phyloP scores from a whole-genome alignment of 2,888 invertebrate genomes.

The Leptinotarsa tumamoca region DNA sequence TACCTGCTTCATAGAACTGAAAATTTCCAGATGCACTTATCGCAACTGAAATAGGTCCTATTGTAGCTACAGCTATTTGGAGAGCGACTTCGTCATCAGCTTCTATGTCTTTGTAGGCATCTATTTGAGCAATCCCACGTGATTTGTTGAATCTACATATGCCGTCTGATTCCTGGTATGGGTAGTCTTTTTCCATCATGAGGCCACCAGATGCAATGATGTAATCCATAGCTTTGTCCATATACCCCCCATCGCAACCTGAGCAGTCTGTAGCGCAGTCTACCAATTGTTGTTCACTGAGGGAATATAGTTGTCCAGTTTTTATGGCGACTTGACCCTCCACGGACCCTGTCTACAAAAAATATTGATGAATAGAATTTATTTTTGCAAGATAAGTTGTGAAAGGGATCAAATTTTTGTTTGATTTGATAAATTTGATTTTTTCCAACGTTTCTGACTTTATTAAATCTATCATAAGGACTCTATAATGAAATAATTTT shows the following conservation, averaged over 20 bases:
- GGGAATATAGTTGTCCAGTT: constrained; percentile 79
- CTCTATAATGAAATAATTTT: too few relatives aligned
- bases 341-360: constrained; percentile 84
- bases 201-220: constrained; percentile 80
- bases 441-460: too few relatives aligned
- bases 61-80: constrained; percentile 42
- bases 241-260: constrained; percentile 87
- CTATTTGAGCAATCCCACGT: constrained; percentile 81
- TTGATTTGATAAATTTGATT: too few relatives aligned
- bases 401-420: too few relatives aligned
- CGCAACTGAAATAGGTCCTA: constrained; percentile 46
- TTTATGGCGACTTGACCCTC: constrained; percentile 91
- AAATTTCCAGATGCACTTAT: background rate
- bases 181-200: constrained; percentile 88
- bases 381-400: too few relatives aligned
- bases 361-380: background rate
- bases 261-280: constrained; percentile 87
- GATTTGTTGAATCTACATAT: constrained; percentile 77
- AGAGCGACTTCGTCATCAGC: constrained; percentile 49
- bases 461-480: too few relatives aligned
- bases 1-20: background rate
- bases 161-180: constrained; percentile 83
- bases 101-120: constrained; percentile 79
- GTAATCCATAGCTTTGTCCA: constrained; percentile 87
- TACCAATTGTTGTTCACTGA: constrained; percentile 91